Evolutionary conservation across 2,888 invertebrate species (phyloP), one percentile per base, ranked within the genome.

Genomic region (Plebejus anna): DNA sequence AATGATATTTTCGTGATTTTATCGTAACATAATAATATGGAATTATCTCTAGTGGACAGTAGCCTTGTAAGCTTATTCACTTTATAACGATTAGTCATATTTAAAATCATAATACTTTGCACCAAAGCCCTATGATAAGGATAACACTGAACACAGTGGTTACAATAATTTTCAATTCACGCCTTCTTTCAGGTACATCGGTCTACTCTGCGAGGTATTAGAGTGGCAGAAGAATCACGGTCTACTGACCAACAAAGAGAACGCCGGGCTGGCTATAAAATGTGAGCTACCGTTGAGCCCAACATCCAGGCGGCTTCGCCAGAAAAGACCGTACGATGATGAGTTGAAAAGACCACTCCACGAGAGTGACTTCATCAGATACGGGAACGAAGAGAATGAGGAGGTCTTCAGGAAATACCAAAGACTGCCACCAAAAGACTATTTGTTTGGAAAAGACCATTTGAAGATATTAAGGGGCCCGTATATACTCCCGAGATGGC

Each of bases 181-280:
- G 7, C 22, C 32, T 79, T 76, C 80, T 84, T 83, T 72, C 87
- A 96, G 96, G 84, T 99, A 99, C 89, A 99, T 99, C 80, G 96
- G 96, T 75, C 95, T 99, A 0, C 94, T 99, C 38, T 96, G 96
- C 79, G 97, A 96, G 84, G 97, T 99, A 0, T 88, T 99, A 13
- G 98, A 98, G 83, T 99, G 98, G 97, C 98, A 98, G 90, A 97
- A 96, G 82, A 89, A 84, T 57, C 90, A 93, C 79, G 89, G 90
- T 5, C 85, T 89, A 0, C 84, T 90, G 11, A 92, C 89, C 79
- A 94, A 94, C 82, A 94, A 92, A 79, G 92, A 94, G 75, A 94
- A 92, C 83, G 90, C 89, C 0, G 88, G 85, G 47, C 83, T 94
- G 0, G 92, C 94, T 61, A 95, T 94, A 78, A 96, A 95, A 88